Evolutionary conservation across 2,113 vertebrate genomes (phyloP).

Genomic region (Craseonycteris thonglongyai): DNA sequence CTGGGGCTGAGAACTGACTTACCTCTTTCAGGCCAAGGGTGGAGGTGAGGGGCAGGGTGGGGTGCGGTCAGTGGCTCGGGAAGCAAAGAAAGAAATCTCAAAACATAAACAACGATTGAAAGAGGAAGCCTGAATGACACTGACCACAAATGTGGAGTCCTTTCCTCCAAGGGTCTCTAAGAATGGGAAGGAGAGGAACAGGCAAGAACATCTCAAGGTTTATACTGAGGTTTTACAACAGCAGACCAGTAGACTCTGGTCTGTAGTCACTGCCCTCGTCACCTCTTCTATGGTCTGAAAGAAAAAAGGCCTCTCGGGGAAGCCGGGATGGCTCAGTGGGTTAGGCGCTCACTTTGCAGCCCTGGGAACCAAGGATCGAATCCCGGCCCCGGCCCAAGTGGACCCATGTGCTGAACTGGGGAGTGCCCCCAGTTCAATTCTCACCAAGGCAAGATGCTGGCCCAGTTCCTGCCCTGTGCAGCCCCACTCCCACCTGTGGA

Average conservation of each 20-base stretch:
- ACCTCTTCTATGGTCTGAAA: background rate
- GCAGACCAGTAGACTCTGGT: background rate
- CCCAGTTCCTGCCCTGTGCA: too few species aligned
- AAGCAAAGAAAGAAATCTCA: background rate
- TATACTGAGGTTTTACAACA: background rate
- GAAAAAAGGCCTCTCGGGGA: background rate
- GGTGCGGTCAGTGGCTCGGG: background rate
- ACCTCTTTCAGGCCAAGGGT: constrained; percentile 15
- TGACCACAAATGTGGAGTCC: background rate
- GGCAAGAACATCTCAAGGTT: background rate
- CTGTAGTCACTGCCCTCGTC: background rate
- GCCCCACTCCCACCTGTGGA: too few species aligned
- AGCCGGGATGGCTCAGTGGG: too few species aligned
- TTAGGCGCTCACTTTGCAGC: too few species aligned
- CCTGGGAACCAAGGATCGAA: too few species aligned
- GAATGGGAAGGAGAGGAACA: background rate
- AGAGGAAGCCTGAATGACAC: background rate
- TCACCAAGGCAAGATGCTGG: too few species aligned
- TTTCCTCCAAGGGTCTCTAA: background rate
- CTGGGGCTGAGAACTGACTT: background rate
- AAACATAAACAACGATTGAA: background rate
- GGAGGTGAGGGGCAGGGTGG: background rate
- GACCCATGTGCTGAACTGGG: too few species aligned
- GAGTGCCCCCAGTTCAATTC: too few species aligned
- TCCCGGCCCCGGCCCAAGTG: too few species aligned